Conservation (phyloP, 1,140 invertebrate species). For the Drosophila takahashii region DNA sequence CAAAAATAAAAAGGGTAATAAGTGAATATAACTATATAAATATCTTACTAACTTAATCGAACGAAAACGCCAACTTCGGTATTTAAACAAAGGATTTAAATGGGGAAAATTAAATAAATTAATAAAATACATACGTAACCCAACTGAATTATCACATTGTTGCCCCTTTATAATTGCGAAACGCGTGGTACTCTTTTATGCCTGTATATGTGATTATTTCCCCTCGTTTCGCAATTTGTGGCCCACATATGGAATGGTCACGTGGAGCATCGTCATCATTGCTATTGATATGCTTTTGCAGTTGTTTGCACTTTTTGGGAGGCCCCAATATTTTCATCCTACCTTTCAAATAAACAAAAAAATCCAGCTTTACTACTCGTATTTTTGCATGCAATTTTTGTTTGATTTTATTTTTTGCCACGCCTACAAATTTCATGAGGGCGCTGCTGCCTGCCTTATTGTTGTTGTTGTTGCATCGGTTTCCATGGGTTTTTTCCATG, state of each 20-base stretch:
- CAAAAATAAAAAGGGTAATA: too few species aligned
- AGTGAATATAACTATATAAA: too few species aligned
- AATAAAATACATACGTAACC: not conserved
- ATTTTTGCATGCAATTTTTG: conserved; percentile 44
- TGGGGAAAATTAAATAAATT: not conserved
- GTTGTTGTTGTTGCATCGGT: conserved; percentile 41
- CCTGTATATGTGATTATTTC: conserved; percentile 9
- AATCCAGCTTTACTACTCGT: not conserved
- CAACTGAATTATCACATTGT: not conserved
- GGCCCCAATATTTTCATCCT: not conserved
- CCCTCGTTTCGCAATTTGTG: conserved; percentile 12
- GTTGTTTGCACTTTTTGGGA: conserved; percentile 66
- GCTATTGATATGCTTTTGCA: conserved; percentile 76
- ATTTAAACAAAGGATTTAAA: not conserved
- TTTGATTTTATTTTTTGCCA: conserved; percentile 78
- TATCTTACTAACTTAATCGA: too few species aligned
- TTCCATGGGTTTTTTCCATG: conserved; percentile 56
- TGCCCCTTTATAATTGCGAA: conserved; percentile 19
- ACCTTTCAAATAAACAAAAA: not conserved
- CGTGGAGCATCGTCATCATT: conserved; percentile 61
- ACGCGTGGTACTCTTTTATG: conserved; percentile 20
- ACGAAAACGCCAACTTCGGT: too few species aligned
- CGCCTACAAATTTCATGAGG: conserved; percentile 56
- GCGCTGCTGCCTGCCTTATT: conserved; percentile 16
- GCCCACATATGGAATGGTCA: conserved; percentile 17